phyloP scores from a whole-genome alignment of 2,888 invertebrate species.

The Hemaris fuciformis region DNA sequence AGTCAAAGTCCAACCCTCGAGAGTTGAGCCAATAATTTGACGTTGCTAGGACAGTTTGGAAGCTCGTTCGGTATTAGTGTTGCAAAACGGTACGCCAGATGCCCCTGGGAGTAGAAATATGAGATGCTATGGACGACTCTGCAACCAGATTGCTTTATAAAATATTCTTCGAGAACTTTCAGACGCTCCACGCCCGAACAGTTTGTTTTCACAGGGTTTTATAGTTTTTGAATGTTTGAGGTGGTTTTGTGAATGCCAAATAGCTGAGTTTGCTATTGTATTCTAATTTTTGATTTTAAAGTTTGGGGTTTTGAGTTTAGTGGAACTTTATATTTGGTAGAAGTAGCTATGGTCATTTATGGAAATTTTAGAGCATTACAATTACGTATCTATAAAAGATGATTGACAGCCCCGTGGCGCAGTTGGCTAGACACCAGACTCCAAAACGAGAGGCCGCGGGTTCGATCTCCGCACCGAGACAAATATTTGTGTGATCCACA shows the following conservation, averaged over 20 bases:
- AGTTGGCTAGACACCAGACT: too few relatives aligned
- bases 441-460: too few relatives aligned
- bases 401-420: too few relatives aligned
- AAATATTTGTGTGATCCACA: too few relatives aligned
- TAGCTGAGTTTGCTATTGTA: neutral
- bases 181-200: neutral
- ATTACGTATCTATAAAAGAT: too few relatives aligned
- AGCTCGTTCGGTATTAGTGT: constrained; percentile 7
- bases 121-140: neutral
- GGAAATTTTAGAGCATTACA: too few relatives aligned
- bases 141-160: neutral
- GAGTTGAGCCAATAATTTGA: constrained; percentile 17
- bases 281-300: neutral
- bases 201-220: neutral
- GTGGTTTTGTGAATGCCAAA: neutral
- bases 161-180: constrained; percentile 7
- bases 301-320: neutral
- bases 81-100: neutral
- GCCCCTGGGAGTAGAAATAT: neutral
- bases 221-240: neutral
- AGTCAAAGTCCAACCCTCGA: neutral
- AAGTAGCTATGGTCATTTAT: too few relatives aligned
- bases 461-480: too few relatives aligned
- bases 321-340: too few relatives aligned
- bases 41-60: constrained; percentile 11